Conservation (phyloP, 2,888 invertebrate genomes). For the Argyresthia albistria region DNA sequence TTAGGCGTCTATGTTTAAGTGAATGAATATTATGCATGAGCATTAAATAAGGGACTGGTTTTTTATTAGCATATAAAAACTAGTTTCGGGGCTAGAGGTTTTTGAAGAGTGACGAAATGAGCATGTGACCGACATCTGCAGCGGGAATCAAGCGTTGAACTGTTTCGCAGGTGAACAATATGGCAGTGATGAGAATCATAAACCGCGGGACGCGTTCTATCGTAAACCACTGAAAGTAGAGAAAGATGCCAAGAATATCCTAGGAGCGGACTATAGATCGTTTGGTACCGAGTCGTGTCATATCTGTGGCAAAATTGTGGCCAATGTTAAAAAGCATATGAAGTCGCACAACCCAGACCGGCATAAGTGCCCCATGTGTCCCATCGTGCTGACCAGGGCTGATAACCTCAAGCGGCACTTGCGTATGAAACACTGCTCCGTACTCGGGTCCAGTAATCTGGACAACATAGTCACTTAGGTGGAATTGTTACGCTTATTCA, state of each 20-base stretch:
- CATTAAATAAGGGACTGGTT: slow-evolving; percentile 3
- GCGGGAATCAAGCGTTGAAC: slow-evolving; percentile 33
- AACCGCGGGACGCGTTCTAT: slow-evolving; percentile 46
- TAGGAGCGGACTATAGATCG: slow-evolving; percentile 37
- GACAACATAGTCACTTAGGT: slow-evolving; percentile 52
- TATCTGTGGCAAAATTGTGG: slow-evolving; percentile 76
- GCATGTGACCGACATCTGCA: slow-evolving; percentile 18
- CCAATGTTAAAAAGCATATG: slow-evolving; percentile 78
- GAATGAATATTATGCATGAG: slow-evolving; percentile 1
- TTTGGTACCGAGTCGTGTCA: slow-evolving; percentile 69
- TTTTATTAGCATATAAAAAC: not conserved
- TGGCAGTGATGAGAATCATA: slow-evolving; percentile 61
- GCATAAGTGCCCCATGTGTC: slow-evolving; percentile 75
- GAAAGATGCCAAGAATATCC: slow-evolving; percentile 47
- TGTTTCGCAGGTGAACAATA: slow-evolving; percentile 63
- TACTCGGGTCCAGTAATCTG: slow-evolving; percentile 43
- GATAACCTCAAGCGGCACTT: slow-evolving; percentile 79
- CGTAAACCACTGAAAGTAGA: slow-evolving; percentile 47
- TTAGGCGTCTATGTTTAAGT: not conserved
- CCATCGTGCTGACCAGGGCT: slow-evolving; percentile 75
- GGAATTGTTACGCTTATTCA: not conserved
- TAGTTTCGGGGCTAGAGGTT: slow-evolving; percentile 2
- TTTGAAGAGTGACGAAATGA: slow-evolving; percentile 16
- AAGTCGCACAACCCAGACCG: slow-evolving; percentile 76
- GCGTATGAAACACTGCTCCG: slow-evolving; percentile 72